Base-by-base conservation (phyloP, 2,888 invertebrate genomes). In the Ypsolopha sequella region DNA sequence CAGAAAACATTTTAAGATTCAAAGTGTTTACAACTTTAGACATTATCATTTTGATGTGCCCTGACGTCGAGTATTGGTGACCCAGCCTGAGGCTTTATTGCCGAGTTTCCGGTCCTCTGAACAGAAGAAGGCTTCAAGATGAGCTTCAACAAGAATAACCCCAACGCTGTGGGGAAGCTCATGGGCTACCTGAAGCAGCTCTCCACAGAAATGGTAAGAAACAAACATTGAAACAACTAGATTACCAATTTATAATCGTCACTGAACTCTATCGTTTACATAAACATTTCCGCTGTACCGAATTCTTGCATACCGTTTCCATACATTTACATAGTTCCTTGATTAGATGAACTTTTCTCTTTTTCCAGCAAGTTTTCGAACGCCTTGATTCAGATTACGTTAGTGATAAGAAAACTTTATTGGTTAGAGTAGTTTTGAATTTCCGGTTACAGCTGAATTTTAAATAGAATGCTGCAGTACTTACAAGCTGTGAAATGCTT, bases 121-220 rank as follows among this genome's bases (percentile, higher is more conserved):
- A 41, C 14, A 36, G 9, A 36, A 58, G 62, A 68, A 68, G 63
- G 58, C 64, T 59, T 64, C 74, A 84, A 78, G 70, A 87, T 87
- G 87, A 87, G 87, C 64, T 87, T 87, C 66, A 86, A 87, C 65
- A 86, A 85, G 71, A 81, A 86, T 60, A 86, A 85, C 66, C 82
- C 86, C 64, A 85, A 84, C 61, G 70, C 86, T 41, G 65, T 87
- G 80, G 87, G 80, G 75, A 87, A 87, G 66, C 74, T 87, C 57
- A 81, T 87, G 85, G 87, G 75, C 60, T 84, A 82, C 64, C 72
- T 87, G 57, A 80, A 78, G 64, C 86, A 87, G 70, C 75, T 87
- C 54, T 87, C 87, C 68, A 81, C 78, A 34, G 86, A 87, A 68
- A 87, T 80, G 85, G 87, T 87, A 75, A 79, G 86, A 67, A 52